Evolutionary conservation across 2,113 vertebrate genomes (phyloP).

Genomic region (Paraplagusia blochii): DNA sequence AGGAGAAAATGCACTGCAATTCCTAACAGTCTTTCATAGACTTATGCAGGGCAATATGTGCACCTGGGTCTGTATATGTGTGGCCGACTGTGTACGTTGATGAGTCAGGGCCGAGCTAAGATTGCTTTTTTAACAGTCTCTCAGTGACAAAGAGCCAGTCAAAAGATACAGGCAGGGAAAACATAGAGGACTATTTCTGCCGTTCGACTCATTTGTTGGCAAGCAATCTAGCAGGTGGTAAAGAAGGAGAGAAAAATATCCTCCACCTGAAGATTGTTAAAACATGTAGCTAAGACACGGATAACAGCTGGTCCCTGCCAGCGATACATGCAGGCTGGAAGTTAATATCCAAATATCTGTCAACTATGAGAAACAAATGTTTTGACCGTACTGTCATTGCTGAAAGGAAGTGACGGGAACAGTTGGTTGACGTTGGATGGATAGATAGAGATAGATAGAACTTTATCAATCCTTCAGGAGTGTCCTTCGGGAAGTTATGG

Average conservation of each 20-base stretch:
- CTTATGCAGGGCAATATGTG: constrained; percentile 13
- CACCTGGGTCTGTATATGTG: neutral
- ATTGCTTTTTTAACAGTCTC: constrained; percentile 68
- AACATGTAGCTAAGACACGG: too few species aligned
- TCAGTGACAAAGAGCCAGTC: constrained; percentile 56
- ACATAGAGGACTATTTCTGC: neutral
- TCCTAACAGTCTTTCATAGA: constrained; percentile 39
- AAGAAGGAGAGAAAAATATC: constrained; percentile 2
- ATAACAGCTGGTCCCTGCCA: too few species aligned
- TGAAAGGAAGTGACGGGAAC: too few species aligned
- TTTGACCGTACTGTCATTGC: too few species aligned
- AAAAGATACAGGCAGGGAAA: constrained; percentile 33
- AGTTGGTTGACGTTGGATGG: too few species aligned
- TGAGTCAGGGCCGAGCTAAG: constrained; percentile 44
- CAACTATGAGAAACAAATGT: too few species aligned
- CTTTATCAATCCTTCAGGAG: too few species aligned
- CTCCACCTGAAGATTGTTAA: too few species aligned
- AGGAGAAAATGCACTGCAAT: constrained; percentile 43
- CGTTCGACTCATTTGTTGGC: constrained; percentile 1
- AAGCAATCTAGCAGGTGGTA: neutral
- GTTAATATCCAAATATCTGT: too few species aligned
- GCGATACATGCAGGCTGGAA: too few species aligned
- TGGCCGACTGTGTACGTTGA: constrained; percentile 37
- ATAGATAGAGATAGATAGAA: too few species aligned
- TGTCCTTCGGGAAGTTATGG: too few species aligned